Evolutionary conservation across 2,888 invertebrate species (phyloP).

Genomic region (Suillia variegata): DNA sequence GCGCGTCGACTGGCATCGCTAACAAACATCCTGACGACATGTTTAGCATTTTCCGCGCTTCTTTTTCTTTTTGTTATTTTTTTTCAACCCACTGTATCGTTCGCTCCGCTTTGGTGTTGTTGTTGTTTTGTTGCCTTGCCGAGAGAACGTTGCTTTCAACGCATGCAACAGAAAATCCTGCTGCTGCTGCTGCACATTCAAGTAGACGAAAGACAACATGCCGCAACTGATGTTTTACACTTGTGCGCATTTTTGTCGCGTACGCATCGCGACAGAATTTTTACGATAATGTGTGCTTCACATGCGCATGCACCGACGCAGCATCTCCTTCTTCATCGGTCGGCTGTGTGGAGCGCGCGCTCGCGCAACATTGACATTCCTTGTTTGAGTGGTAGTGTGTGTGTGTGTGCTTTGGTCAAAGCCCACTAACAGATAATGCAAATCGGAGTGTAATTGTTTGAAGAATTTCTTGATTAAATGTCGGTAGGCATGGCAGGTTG

Average conservation of each 20-base stretch:
- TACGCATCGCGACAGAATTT: not conserved
- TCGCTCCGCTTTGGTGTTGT: not conserved
- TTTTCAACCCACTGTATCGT: not conserved
- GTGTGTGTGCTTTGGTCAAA: too few relatives aligned
- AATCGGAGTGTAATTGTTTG: too few relatives aligned
- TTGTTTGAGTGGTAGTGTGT: too few relatives aligned
- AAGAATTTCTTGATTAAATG: too few relatives aligned
- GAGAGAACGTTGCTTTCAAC: constrained; percentile 2
- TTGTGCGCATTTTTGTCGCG: constrained; percentile 25
- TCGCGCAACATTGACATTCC: too few relatives aligned
- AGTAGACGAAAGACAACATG: constrained; percentile 12
- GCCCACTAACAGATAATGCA: too few relatives aligned
- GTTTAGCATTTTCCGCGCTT: constrained; percentile 13
- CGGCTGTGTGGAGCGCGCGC: too few relatives aligned
- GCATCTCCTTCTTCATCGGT: too few relatives aligned
- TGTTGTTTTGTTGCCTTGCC: not conserved
- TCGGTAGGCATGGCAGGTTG: too few relatives aligned
- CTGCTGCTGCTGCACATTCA: too few relatives aligned
- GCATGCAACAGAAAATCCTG: constrained; percentile 13
- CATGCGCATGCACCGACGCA: not conserved
- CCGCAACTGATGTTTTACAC: constrained; percentile 24
- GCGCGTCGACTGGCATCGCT: not conserved
- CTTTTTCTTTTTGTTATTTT: not conserved
- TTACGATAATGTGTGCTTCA: not conserved
- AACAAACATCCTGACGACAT: constrained; percentile 14